Base-by-base conservation (phyloP, 2,888 invertebrate genomes). In the Mythimna lalbum region DNA sequence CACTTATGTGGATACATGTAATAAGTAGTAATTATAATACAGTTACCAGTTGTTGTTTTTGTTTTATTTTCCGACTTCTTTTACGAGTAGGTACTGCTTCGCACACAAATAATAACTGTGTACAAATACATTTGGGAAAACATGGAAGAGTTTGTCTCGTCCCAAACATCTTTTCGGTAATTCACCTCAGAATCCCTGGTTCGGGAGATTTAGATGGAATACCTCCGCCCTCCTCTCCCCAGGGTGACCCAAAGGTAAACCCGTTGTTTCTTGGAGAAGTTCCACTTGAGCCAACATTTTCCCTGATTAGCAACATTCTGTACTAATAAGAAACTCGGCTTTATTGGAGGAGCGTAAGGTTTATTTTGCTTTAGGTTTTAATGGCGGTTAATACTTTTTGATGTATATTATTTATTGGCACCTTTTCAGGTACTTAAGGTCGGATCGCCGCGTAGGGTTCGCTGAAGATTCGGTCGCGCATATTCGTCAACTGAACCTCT, bases 391-490 rank as follows among this genome's bases (percentile, higher is more conserved):
- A 9, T 88, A 67, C 88, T 64, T 88, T 88, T 82, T 72, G 78
- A 57, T 55, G 61, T 70, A 78, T 81, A 76, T 86, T 91, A 86
- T 91, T 92, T 93, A 93, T 94, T 93, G 93, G 93, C 94, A 95
- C 94, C 94, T 94, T 94, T 93, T 93, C 94, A 93, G 93, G 93
- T 94, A 94, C 93, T 94, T 94, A 93, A 90, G 91, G 92, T 88
- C 84, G 92, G 91, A 93, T 92, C 90, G 90, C 88, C 87, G 90
- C 88, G 90, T 88, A 90, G 90, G 92, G 90, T 90, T 88, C 85
- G 88, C 85, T 83, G 87, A 88, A 90, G 90, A 90, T 89, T 90
- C 90, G 81, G 86, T 86, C 87, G 85, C 89, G 88, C 90, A 89
- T 90, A 91, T 90, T 91, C 91, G 90, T 91, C 91, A 92, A 92